Evolutionary conservation across 2,797 vertebrate genomes (phyloP), one percentile per base, ranked within the genome.

Genomic region (Bufotes viridis): DNA sequence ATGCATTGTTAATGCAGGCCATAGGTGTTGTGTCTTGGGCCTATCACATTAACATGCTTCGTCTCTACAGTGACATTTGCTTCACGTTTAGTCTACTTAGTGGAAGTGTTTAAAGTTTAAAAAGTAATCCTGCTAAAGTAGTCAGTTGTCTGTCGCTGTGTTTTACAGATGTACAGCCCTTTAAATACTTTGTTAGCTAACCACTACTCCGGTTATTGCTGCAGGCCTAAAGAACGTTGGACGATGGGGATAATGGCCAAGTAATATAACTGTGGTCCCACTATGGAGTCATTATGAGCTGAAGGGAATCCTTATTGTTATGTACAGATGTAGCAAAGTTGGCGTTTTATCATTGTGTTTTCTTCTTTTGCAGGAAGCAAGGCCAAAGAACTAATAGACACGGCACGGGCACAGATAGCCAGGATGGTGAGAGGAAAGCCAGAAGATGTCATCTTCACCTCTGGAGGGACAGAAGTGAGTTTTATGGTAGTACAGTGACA

Each of bases 381-480:
- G 83, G 97, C 98, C 3, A 98, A 96, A 92, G 93, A 95, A 1
- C 91, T 96, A 1, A 96, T 99, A 49, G 75, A 90, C 75, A 84
- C 93, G 0, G 96, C 98, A 2, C 96, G 98, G 91, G 95, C 95
- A 29, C 95, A 91, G 82, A 91, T 99, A 79, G 97, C 97, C 0
- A 94, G 90, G 90, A 97, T 99, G 98, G 91, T 99, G 7, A 96
- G 96, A 1, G 97, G 96, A 34, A 93, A 90, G 84, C 91, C 96
- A 0, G 94, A 95, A 26, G 97, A 99, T 90, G 95, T 99, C 0
- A 22, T 99, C 92, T 99, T 99, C 90, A 98, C 96, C 0, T 99
- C 98, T 0, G 98, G 98, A 49, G 98, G 98, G 92, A 99, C 98
- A 0, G 98, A 99, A 97, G 98, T 99, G 91, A 92, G 82, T 80